These are phyloP conservation scores for Cheiracanthium punctorium DNA, from an alignment of 2,888 invertebrate species.

Conservation along the genomic window DNA sequence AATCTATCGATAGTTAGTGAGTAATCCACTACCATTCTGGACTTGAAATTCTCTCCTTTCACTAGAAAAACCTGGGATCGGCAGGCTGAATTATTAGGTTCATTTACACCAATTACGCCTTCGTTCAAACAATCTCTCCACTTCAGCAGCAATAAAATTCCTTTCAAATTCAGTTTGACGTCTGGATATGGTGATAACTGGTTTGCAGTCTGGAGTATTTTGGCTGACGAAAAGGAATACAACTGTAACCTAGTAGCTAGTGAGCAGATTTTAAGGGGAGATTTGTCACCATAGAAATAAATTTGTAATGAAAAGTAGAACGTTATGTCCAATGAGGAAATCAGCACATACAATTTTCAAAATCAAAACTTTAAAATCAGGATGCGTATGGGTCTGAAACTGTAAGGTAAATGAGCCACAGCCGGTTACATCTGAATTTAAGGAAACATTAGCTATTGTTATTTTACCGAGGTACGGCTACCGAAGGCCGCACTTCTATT, in stretches of 20 bases:
- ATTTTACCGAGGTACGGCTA: background rate
- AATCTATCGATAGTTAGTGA: no score
- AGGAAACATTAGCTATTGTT: constrained; percentile 5
- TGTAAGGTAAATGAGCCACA: background rate
- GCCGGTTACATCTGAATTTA: background rate
- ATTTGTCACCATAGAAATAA: constrained; percentile 8
- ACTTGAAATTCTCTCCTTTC: no score
- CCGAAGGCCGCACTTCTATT: no score
- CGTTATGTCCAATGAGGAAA: constrained; percentile 23
- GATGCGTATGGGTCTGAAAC: background rate
- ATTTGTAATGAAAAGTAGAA: constrained; percentile 34
- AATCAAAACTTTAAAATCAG: constrained; percentile 10
- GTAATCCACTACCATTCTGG: no score
- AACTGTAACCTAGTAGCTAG: constrained; percentile 1
- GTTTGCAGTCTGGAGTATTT: constrained; percentile 24
- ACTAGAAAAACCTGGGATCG: no score
- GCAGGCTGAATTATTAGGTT: constrained; percentile 69
- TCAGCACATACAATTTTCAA: constrained; percentile 27
- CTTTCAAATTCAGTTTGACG: background rate
- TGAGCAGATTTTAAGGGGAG: constrained; percentile 18
- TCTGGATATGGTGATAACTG: constrained; percentile 22
- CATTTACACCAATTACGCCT: constrained; percentile 69
- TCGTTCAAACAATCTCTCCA: background rate
- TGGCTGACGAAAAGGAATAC: constrained; percentile 18
- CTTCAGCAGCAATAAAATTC: constrained; percentile 7